Percentiles rank a stretch among this genome's conserved stretches.
phyloP scores from a whole-genome alignment of 92 coral and sea anemone genomes.

The Porites rus region DNA sequence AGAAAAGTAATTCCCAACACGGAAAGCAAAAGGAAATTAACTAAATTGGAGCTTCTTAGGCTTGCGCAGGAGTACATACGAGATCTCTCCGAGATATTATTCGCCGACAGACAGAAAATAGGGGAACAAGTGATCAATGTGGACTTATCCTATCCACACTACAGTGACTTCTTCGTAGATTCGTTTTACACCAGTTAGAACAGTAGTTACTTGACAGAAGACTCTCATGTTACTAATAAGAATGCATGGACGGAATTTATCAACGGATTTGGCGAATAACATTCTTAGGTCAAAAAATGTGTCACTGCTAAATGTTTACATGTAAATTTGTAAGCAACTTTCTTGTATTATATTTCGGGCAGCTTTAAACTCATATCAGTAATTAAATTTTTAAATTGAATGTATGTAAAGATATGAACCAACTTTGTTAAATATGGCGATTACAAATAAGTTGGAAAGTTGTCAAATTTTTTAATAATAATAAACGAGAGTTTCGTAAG shows the following conservation, averaged over 20 bases:
- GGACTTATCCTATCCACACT: not conserved
- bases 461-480: too few relatives aligned
- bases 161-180: not conserved
- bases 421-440: not conserved
- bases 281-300: not conserved
- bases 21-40: constrained; percentile 81
- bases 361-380: too few relatives aligned
- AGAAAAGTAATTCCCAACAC: constrained; percentile 92
- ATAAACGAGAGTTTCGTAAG: too few relatives aligned
- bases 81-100: constrained; percentile 72
- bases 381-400: too few relatives aligned
- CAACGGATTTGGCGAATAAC: not conserved
- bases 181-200: constrained; percentile 12
- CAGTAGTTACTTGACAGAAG: not conserved
- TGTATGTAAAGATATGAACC: too few relatives aligned
- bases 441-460: not conserved
- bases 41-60: constrained; percentile 87
- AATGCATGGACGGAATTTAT: not conserved
- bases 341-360: too few relatives aligned
- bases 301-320: too few relatives aligned
- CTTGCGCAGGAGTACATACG: constrained; percentile 93
- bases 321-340: too few relatives aligned
- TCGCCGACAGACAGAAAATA: constrained; percentile 1
- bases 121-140: constrained; percentile 10
- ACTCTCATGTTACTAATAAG: not conserved